Evolutionary conservation across 2,888 invertebrate species (phyloP).

Genomic region (Ecliptopera silaceata): DNA sequence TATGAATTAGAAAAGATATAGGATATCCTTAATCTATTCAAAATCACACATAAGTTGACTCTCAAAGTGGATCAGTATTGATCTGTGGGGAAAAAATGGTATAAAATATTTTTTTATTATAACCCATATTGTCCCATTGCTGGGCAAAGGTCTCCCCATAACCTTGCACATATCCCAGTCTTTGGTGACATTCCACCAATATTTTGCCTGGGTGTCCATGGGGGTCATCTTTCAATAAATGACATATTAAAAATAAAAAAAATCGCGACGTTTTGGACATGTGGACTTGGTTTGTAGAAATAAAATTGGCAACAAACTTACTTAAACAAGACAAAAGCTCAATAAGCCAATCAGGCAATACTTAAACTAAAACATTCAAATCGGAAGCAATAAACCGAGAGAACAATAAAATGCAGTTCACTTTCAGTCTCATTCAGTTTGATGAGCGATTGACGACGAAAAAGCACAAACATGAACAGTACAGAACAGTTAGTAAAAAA

Average conservation of each 20-base stretch:
- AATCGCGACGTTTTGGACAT: too few relatives aligned
- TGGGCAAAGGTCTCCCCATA: too few relatives aligned
- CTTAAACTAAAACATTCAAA: not conserved
- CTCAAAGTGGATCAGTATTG: not conserved
- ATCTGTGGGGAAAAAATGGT: not conserved
- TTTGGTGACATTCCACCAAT: too few relatives aligned
- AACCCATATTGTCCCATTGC: too few relatives aligned
- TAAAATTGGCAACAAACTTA: too few relatives aligned
- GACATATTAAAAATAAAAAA: too few relatives aligned
- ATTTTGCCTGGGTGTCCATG: too few relatives aligned
- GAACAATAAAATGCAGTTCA: slow-evolving; percentile 1
- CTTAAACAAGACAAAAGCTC: not conserved
- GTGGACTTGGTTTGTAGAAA: too few relatives aligned
- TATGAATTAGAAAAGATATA: slow-evolving; percentile 10
- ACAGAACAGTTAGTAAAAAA: too few relatives aligned
- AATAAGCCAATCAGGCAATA: not conserved
- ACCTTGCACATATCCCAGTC: too few relatives aligned
- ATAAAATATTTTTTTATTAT: too few relatives aligned
- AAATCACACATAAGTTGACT: not conserved
- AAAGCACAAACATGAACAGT: slow-evolving; percentile 13
- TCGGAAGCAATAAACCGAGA: not conserved
- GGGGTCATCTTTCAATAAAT: too few relatives aligned
- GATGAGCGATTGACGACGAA: slow-evolving; percentile 1
- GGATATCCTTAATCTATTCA: not conserved
- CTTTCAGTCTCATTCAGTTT: not conserved